Base-by-base conservation (phyloP, 2,888 invertebrate species). In the Dasypogon diadema region DNA sequence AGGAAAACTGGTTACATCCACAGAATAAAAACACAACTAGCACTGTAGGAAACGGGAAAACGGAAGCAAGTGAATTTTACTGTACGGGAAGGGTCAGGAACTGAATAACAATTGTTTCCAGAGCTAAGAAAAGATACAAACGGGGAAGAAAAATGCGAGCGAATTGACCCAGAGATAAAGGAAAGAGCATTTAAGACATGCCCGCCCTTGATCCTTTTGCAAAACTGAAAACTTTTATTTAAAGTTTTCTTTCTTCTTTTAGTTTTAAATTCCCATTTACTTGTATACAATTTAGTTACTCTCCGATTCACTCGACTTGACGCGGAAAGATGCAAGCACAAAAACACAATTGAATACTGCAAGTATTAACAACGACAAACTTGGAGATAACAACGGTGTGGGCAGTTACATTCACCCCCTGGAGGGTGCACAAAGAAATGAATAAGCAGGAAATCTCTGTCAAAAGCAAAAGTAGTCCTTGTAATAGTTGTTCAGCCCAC, bases 151-250 rank as follows among this genome's bases (percentile, higher is more conserved):
- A 48, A 26, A 48, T 60, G 26, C 14, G 58, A 10, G 18, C 34
- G 60, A 34, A 60, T 60, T 60, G 60, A 60, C 60, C 60, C 37
- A 21, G 42, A 18, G 60, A 37, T 18, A 42, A 42, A 12, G 8
- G 60, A 48, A 30, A 55, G 26, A n/a, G 37, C 22, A 30, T 48
- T 70, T 56, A 48, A 72, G 54, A 74, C 76, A 76, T 74, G 63
- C 78, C 58, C 78, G 78, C 77, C 77, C 79, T 60, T 60, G 60
- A 60, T 60, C 60, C 37, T 60, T 37, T 18, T 37, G 2, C 30
- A 18, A 60, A 37, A 60, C 22, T 18, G n/a, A 18, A 21, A 60
- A 60, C 37, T 60, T 34, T 60, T 60, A 18, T 60, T 60, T 60
- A 12, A 3, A 12, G 34, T 42, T 12, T 42, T 12, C n/a, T 42